Evolutionary conservation across 1,140 invertebrate species (phyloP), one percentile per base, ranked within the genome.

Genomic region (Rhynchophorus ferrugineus): DNA sequence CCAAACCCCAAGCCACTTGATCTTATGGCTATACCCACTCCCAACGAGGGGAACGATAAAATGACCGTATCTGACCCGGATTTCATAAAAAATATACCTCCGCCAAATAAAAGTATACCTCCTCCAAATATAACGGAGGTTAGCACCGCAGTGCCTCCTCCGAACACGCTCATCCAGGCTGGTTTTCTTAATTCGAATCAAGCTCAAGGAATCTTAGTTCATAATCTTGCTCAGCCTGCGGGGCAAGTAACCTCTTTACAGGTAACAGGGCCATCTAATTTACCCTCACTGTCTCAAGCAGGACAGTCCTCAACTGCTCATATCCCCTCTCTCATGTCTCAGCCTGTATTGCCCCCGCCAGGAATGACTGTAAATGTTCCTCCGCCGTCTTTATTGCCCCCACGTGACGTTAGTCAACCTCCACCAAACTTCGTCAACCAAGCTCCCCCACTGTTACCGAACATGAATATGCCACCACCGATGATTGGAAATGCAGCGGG

Each of bases 351-450:
- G n/a, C 69, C 73, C 0, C 73, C 74, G 18, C 63, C 73, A 2
- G 72, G 74, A 2, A 72, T 75, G 3, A 69, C 68, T 34, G 69
- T 69, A 14, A 58, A 75, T 70, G 37, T 74, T 39, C 65, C 58
- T 38, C 63, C 69, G 3, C 68, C 71, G 2, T 57, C 61, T 5
- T 44, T 57, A 20, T 62, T 69, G 13, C 66, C 11, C 58, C 63
- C 14, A 64, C 65, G 36, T 59, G 67, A 37, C 46, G 49, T 43
- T 49, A 58, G 7, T 47, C 69, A 18, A 43, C 61, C 58, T 3
- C 65, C 61, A n/a, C 62, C 64, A 6, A 58, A 48, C 44, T 64
- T 63, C 42, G 44, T 60, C 33, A 58, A 49, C 34, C 65, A 62
- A 46, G 59, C 60, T 17, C 61, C 65, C 42, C 61, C 63, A 5